Evolutionary conservation across 2,888 invertebrate genomes (phyloP), one percentile per base, ranked within the genome.

Genomic region (Biston stratarius): DNA sequence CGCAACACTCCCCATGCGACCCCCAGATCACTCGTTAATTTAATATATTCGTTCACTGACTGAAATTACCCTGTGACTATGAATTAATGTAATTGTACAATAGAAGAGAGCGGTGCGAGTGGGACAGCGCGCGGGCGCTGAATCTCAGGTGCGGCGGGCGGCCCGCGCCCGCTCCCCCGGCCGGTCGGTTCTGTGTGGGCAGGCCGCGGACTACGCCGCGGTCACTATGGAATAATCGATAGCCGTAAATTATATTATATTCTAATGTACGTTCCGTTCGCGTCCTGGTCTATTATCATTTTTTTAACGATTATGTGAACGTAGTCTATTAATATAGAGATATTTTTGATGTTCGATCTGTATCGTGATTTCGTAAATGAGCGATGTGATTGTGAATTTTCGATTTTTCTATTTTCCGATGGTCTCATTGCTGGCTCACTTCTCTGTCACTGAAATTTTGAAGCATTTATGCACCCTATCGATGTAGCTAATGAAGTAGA

Each of bases 311-410:
- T 85, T 87, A 90, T 89, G 88, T 88, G 89, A 84, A 83, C 81
- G 89, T 92, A 89, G 90, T 84, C 82, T 83, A 87, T 88, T 88
- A 87, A 86, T 87, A 92, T 90, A 90, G 86, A 87, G 83, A 91
- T 91, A 92, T 91, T 91, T 92, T 91, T 88, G 91, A 91, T 91
- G 91, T 92, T 88, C 83, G 84, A 85, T 88, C 91, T 91, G 91
- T 92, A 91, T 91, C 91, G 91, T 92, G 87, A 83, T 87, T 86
- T 87, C 83, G 80, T 89, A 84, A 84, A 83, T 84, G 86, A 84
- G 83, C 84, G 81, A 87, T 86, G 87, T 88, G 83, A 83, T 84
- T 87, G 84, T 88, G 86, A 90, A 87, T 86, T 90, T 88, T 85
- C 83, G 81, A 86, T 83, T 86, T 68, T 83, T 85, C 88, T 89